Evolutionary conservation across 2,888 invertebrate genomes (phyloP), one percentile per base, ranked within the genome.

Genomic region (Brachycybe producta): DNA sequence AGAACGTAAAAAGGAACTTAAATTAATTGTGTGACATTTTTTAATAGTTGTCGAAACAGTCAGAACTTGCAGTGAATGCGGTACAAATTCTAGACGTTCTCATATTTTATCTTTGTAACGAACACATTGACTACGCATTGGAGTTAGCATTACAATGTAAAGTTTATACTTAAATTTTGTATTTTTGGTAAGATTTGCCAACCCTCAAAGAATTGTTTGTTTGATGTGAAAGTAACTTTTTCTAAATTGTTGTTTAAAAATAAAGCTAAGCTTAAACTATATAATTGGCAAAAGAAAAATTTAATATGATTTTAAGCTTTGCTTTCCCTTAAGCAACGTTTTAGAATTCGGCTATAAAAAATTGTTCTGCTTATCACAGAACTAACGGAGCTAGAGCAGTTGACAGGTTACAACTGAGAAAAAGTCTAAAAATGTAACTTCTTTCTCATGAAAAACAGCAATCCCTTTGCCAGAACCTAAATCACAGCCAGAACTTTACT

Each of bases 71-170:
- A 0, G 70, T 68, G 4, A 90, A 91, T 60, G 81, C 87, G 0
- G 71, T 80, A 0, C 80, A 82, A 55, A 75, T 97, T 15, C 75
- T 91, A 52, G 92, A 94, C 56, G 79, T 85, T 39, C 65, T 94
- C 46, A 70, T 91, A 24, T 84, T 87, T 56, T 82, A 84, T 62
- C 68, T 98, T 17, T 76, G 91, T 60, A 77, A 78, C 2, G 94
- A 98, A 59, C 95, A 95, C 65, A 84, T 97, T 0, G 92, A 94
- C 66, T 98, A 98, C 67, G 97, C 95, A 0, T 70, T 98, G 3
- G 97, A 97, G 64, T 67, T 95, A 39, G 95, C 91, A 0, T 69
- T 95, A 41, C 88, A 70, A 55, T 67, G 71, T 70, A 57, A 51
- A 32, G 7, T 40, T 46, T 17, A 8, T 30, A 15, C 7, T 35